These are phyloP conservation scores for Oryzias dopingdopingensis DNA, from an alignment of 2,797 vertebrate species.

Conservation along the genomic window DNA sequence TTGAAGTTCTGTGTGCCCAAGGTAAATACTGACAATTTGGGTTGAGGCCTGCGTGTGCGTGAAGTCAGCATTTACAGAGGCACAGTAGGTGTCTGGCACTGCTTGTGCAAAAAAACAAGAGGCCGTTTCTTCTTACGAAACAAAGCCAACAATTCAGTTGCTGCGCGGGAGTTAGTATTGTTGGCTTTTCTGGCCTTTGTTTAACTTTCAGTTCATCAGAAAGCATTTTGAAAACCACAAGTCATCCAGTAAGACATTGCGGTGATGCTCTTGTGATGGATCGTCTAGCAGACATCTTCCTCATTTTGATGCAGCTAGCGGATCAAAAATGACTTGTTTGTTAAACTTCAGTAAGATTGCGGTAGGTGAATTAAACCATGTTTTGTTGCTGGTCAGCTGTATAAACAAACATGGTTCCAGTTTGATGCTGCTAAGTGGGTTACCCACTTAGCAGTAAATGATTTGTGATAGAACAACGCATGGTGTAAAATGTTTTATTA, in stretches of 20 bases:
- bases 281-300: constrained; percentile 39
- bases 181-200: constrained; percentile 16
- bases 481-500: constrained; percentile 40
- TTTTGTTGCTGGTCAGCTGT: constrained; percentile 66
- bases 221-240: constrained; percentile 31
- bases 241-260: constrained; percentile 35
- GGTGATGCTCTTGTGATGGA: constrained; percentile 55
- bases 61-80: constrained; percentile 9
- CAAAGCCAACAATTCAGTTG: constrained; percentile 25
- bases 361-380: constrained; percentile 58
- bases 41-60: constrained; percentile 19
- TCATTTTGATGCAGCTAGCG: constrained; percentile 45
- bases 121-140: constrained; percentile 19
- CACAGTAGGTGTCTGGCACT: constrained; percentile 43
- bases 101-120: constrained; percentile 14
- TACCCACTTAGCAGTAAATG: constrained; percentile 43
- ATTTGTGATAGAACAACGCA: constrained; percentile 59
- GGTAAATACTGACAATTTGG: constrained; percentile 49
- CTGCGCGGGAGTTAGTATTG: constrained; percentile 12
- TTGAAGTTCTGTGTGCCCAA: constrained; percentile 37
- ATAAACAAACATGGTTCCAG: constrained; percentile 68
- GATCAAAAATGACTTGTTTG: constrained; percentile 67
- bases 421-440: constrained; percentile 70
- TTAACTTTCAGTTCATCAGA: constrained; percentile 56
- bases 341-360: constrained; percentile 57